Evolutionary conservation across 1,140 invertebrate species (phyloP).

Genomic region (Rhopalosiphum padi): DNA sequence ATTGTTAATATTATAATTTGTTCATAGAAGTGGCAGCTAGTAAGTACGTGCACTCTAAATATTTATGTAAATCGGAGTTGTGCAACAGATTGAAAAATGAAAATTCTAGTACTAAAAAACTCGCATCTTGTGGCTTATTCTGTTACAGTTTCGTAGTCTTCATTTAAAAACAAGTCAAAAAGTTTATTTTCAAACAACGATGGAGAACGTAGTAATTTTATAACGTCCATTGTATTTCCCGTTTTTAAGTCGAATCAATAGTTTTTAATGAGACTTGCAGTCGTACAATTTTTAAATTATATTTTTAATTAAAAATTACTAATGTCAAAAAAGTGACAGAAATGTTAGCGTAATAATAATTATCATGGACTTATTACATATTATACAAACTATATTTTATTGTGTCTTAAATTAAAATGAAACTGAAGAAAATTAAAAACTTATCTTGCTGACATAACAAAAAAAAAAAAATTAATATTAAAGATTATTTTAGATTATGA

Average conservation of each 20-base stretch:
- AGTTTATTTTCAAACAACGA: slow-evolving; percentile 1
- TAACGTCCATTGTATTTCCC: neutral
- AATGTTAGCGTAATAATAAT: neutral
- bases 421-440: neutral
- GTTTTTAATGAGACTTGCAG: neutral
- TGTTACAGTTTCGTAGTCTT: neutral
- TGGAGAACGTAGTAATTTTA: neutral
- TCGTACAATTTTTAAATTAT: slow-evolving; percentile 5
- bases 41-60: neutral
- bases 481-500: neutral
- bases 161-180: neutral
- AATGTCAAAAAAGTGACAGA: slow-evolving; percentile 6
- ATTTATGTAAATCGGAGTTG: neutral
- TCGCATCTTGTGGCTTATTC: neutral
- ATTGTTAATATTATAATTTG: neutral
- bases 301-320: slow-evolving; percentile 9
- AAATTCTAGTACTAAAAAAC: neutral
- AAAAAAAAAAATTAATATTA: neutral
- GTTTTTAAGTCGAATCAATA: neutral
- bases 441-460: neutral
- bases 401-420: neutral
- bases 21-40: neutral
- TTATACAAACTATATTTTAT: neutral
- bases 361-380: neutral
- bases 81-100: neutral